Evolutionary conservation across 2,797 vertebrate species (phyloP), one percentile per base, ranked within the genome.

Genomic region (Tapera naevia): DNA sequence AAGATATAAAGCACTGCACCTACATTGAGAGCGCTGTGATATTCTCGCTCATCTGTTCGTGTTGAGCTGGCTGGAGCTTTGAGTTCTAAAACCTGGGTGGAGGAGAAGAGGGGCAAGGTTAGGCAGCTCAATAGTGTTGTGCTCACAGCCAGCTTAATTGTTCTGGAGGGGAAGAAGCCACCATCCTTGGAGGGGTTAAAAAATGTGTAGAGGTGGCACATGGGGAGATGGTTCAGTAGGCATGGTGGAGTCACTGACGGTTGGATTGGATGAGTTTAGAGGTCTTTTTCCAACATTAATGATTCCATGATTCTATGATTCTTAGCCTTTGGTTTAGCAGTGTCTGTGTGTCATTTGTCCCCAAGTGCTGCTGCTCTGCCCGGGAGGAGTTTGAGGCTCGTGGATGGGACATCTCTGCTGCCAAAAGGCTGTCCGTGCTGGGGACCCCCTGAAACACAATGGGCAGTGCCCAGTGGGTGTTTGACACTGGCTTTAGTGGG

Each of bases 1-100:
- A 97, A 80, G 90, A 82, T 93, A 39, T 65, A 91, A 98, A 97
- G 97, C 96, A 70, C 95, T 96, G 97, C 97, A 95, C 96, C 96
- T 79, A 88, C 96, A 89, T 93, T 7, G 92, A 81, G 96, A 96
- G 96, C 96, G 51, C 23, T 21, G 84, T 62, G 65, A 91, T 96
- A 97, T 93, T 97, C 76, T 51, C 61, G 90, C 96, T 97, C 96
- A 83, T 89, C 91, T 96, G 69, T 95, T 97, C 95, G 41, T 86
- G 90, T 94, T 43, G 81, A 94, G 93, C 86, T 85, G 27, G 92
- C 96, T 75, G 91, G 9, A 87, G 88, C 83, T 96, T 94, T 94
- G 95, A 92, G 80, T 94, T 96, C 96, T 89, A 96, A 88, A 93
- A 91, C 67, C 73, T 86, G 86, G 85, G 70, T 79, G 93, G 88